phyloP scores from a whole-genome alignment of 2,113 vertebrate genomes.

The Thamnophis sirtalis region DNA sequence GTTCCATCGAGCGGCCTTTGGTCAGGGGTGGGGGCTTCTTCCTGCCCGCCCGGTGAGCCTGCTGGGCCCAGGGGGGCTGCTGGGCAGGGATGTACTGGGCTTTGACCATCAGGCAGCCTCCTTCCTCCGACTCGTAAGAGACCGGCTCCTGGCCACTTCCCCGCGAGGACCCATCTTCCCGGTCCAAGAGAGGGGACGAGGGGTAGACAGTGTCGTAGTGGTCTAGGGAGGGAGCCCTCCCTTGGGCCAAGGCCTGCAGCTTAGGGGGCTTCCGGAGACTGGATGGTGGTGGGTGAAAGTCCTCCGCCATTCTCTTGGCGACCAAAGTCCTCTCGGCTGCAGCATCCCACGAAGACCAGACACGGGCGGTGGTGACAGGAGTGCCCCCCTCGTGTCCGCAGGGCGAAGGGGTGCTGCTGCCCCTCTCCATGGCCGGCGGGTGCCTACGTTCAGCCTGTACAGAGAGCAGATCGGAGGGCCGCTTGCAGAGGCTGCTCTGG shows the following conservation, averaged over 20 bases:
- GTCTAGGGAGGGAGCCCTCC: constrained; percentile 21
- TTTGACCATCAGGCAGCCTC: constrained; percentile 70
- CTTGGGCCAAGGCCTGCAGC: constrained; percentile 9
- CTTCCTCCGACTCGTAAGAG: constrained; percentile 53
- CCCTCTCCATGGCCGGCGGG: constrained; percentile 46
- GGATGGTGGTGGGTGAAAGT: background rate
- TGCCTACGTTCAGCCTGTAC: constrained; percentile 38
- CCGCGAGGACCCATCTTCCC: constrained; percentile 20
- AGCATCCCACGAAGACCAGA: constrained; percentile 14
- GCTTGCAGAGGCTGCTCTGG: constrained; percentile 74
- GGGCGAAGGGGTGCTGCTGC: constrained; percentile 42
- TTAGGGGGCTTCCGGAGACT: constrained; percentile 23
- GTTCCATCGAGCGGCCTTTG: constrained; percentile 64
- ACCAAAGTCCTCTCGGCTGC: background rate
- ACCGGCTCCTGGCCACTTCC: background rate
- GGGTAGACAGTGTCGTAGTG: background rate
- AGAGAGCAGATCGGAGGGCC: constrained; percentile 59
- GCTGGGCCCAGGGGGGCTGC: constrained; percentile 51
- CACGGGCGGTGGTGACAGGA: constrained; percentile 30
- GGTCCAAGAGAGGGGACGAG: constrained; percentile 18
- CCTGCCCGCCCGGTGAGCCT: constrained; percentile 49
- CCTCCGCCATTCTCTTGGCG: background rate
- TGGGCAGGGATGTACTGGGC: constrained; percentile 81
- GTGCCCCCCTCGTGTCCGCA: constrained; percentile 56
- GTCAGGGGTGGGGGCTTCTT: constrained; percentile 49